phyloP scores from a whole-genome alignment of 2,888 invertebrate genomes.

The Tetragonisca angustula region DNA sequence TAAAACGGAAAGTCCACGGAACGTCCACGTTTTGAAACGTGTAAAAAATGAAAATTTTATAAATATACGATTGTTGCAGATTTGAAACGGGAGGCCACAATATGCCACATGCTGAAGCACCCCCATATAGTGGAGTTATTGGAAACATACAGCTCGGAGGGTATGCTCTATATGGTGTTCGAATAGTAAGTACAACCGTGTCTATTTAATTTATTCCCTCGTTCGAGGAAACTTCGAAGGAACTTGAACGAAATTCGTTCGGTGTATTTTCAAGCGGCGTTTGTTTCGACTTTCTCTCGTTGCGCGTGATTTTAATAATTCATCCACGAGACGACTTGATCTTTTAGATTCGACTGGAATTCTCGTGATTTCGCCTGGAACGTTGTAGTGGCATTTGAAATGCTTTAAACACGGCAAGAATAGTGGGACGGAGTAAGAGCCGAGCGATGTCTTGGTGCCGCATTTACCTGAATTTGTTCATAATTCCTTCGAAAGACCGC shows the following conservation, averaged over 20 bases:
- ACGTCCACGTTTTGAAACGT: not conserved
- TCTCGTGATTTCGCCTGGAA: not conserved
- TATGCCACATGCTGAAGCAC: constrained; percentile 99
- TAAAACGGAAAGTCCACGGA: no score
- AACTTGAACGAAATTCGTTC: not conserved
- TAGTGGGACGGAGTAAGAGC: not conserved
- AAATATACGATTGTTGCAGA: constrained; percentile 87
- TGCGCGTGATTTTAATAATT: constrained; percentile 10
- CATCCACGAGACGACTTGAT: not conserved
- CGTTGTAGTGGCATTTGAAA: not conserved
- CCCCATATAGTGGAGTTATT: constrained; percentile 99
- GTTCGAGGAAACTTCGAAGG: not conserved
- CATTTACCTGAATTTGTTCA: constrained; percentile 26
- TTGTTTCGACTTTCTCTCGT: not conserved
- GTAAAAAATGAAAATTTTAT: not conserved
- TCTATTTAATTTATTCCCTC: not conserved
- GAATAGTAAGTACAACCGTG: constrained; percentile 93
- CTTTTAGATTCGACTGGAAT: not conserved
- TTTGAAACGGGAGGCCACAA: constrained; percentile 98
- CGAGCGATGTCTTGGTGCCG: constrained; percentile 4
- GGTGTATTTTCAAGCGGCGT: not conserved
- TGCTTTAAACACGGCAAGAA: not conserved
- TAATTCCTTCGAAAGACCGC: constrained; percentile 6
- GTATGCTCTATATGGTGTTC: constrained; percentile 99
- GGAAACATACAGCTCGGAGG: constrained; percentile 99